Conservation (phyloP, 2,113 vertebrate species). For the Datnioides undecimradiatus region DNA sequence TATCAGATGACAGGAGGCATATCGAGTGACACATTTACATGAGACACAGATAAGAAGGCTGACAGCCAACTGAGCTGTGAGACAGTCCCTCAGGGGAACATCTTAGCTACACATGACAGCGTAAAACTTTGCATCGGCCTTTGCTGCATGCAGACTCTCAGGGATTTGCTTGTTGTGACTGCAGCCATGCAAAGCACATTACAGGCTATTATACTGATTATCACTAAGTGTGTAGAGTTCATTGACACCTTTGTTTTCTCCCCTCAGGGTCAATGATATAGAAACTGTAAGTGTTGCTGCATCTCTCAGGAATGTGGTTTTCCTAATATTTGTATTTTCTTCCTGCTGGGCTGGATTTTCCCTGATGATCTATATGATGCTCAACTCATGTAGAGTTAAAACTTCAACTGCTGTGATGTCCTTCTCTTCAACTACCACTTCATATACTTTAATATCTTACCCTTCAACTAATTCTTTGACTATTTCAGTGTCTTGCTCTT, state of each 20-base stretch:
- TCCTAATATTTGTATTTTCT: not conserved
- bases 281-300: not conserved
- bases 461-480: too few species aligned
- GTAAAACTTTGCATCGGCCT: not conserved
- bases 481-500: too few species aligned
- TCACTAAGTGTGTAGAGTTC: not conserved
- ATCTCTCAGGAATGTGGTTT: not conserved
- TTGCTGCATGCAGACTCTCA: not conserved
- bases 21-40: constrained; percentile 38
- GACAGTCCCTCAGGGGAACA: not conserved
- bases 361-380: not conserved
- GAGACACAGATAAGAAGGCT: constrained; percentile 27
- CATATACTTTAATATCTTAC: not conserved
- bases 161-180: not conserved
- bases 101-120: not conserved
- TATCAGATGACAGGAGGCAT: constrained; percentile 29
- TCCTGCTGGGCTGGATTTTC: not conserved
- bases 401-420: not conserved
- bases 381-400: not conserved
- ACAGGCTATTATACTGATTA: not conserved
- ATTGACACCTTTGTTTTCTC: not conserved
- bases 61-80: constrained; percentile 4
- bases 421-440: not conserved
- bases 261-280: not conserved
- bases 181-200: not conserved